Evolutionary conservation across 2,888 invertebrate genomes (phyloP).

Genomic region (Eupelmus urozonus): DNA sequence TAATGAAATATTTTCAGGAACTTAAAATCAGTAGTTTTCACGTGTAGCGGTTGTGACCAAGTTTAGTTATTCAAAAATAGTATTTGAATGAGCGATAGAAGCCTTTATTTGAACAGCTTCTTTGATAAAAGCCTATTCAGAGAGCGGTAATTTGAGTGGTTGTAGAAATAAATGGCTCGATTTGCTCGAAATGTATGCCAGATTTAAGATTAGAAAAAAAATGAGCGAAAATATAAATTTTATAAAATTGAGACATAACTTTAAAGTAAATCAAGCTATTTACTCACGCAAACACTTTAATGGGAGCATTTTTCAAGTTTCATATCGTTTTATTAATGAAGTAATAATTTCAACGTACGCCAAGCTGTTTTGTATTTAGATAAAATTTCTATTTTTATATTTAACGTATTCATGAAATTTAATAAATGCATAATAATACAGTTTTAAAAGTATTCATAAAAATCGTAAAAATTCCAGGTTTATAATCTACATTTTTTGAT

Average conservation of each 20-base stretch:
- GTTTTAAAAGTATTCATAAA: background rate
- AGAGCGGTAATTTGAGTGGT: background rate
- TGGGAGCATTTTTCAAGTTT: constrained; percentile 19
- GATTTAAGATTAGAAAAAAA: constrained; percentile 22
- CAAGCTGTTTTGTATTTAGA: constrained; percentile 23
- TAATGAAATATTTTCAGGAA: background rate
- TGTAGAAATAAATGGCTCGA: constrained; percentile 10
- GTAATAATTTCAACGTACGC: constrained; percentile 5
- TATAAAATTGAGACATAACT: constrained; percentile 24
- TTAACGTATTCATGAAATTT: background rate
- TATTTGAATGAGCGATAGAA: background rate
- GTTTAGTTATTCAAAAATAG: background rate
- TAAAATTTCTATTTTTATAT: constrained; percentile 15
- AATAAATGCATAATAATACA: background rate
- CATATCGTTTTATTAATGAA: constrained; percentile 36
- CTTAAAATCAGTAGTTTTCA: background rate
- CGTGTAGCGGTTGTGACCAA: background rate
- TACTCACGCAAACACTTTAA: constrained; percentile 12
- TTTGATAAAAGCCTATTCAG: constrained; percentile 9
- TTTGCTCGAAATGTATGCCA: constrained; percentile 12
- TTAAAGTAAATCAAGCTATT: constrained; percentile 1
- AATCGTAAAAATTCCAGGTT: background rate
- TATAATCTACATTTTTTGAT: no score
- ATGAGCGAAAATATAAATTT: constrained; percentile 1
- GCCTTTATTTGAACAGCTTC: constrained; percentile 6